phyloP scores from a whole-genome alignment of 23 tunicate species.

The Oikopleura albicans region DNA sequence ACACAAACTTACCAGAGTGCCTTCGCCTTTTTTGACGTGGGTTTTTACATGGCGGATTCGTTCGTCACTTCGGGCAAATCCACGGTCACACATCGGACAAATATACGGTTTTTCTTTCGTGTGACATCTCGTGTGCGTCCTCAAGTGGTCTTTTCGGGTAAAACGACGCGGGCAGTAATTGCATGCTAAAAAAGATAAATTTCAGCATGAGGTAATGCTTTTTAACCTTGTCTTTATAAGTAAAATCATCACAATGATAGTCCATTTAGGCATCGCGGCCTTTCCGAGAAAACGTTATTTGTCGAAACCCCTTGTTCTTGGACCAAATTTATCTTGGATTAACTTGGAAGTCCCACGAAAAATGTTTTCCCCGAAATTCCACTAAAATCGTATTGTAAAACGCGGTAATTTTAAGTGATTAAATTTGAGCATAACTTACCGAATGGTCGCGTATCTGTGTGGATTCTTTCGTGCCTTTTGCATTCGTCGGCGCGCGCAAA shows the following conservation, averaged over 20 bases:
- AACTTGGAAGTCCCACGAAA: no score
- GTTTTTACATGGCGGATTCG: background rate
- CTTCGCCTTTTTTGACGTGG: slow-evolving; percentile 16
- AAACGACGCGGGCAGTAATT: background rate
- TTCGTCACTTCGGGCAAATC: slow-evolving; percentile 14
- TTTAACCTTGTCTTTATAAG: no score
- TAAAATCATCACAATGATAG: no score
- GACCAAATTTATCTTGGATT: no score
- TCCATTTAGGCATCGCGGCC: no score
- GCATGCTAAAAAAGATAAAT: background rate
- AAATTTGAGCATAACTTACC: no score
- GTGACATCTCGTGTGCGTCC: slow-evolving; percentile 14
- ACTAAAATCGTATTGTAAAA: no score
- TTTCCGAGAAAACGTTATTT: no score
- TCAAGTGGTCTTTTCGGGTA: slow-evolving; percentile 5
- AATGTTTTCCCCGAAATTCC: no score
- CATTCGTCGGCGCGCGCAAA: slow-evolving; percentile 15
- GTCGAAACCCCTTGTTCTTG: no score
- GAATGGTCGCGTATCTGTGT: slow-evolving; percentile 16
- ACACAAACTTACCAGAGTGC: slow-evolving; percentile 12
- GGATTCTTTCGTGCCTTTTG: slow-evolving; percentile 13
- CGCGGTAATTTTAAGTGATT: no score
- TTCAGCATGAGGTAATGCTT: background rate
- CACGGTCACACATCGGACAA: slow-evolving; percentile 2
- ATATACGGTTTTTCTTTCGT: slow-evolving; percentile 14